Base-by-base conservation (phyloP, 2,113 vertebrate species). In the Microtus richardsoni region DNA sequence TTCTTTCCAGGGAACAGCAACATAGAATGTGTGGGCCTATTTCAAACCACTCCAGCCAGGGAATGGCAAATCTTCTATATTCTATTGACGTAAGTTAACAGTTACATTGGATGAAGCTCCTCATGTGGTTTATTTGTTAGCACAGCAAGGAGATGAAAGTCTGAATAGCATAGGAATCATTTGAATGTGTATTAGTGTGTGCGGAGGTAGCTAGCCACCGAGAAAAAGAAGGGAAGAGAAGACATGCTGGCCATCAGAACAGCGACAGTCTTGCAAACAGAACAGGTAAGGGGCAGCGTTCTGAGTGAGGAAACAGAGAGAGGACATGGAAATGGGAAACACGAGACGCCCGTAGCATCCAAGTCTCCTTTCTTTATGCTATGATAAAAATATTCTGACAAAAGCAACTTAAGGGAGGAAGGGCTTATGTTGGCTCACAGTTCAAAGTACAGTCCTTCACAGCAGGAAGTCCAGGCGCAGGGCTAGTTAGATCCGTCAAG, bases 21-120 rank as follows among this genome's bases (percentile, higher is more conserved):
- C n/a, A 41, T 30, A 93, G 85, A 94, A 94, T 94, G 75, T 83
- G 30, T 83, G 83, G 47, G 58, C 19, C 30, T 84, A 44, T 89
- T 89, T 88, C 74, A 41, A 91, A 78, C 28, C n/a, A 74, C 28
- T 78, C 7, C 7, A 54, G 71, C 36, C 52, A 71, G 26, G 8
- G 71, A 92, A 33, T 79, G 78, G 39, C 16, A 16, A 78, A 36
- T 52, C 21, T 79, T 44, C 26, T 41, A n/a, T n/a, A 44, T 80
- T 90, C 74, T 74, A 30, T n/a, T 58, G 22, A 44, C 62, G 41
- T 89, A 89, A 94, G 71, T 52, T 24, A n/a, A 36, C 8, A 64
- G 41, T 64, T 44, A 30, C 44, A n/a, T 62, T 41, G 88, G 83
- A 64, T 39, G 49, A 60, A 89, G 26, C 12, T 73, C 52, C 39